Evolutionary conservation across 2,797 vertebrate genomes (phyloP).

Genomic region (Smutsia temminckii): DNA sequence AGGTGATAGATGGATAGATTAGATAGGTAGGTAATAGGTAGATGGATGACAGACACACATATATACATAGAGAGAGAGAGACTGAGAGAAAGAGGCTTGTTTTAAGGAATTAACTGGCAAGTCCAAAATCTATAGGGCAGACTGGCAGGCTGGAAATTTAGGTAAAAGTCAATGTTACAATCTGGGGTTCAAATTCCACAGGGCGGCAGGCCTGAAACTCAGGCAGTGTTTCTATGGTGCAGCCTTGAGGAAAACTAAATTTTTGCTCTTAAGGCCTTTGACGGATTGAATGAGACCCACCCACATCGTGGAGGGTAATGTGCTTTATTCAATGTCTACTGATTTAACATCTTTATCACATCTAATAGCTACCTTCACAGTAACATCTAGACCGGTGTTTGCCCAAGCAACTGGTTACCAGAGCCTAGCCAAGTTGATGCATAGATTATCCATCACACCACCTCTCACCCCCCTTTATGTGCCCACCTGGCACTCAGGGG

Average conservation of each 20-base stretch:
- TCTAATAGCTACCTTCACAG: not conserved
- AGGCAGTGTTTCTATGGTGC: not conserved
- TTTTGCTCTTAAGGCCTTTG: not conserved
- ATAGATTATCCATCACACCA: not conserved
- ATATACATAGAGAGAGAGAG: too few relatives aligned
- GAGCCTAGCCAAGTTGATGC: not conserved
- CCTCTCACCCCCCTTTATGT: not conserved
- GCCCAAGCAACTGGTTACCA: not conserved
- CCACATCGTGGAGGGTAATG: not conserved
- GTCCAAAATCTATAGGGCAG: not conserved
- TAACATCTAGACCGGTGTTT: not conserved
- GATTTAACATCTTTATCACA: not conserved
- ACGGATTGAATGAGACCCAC: not conserved
- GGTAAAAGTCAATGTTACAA: not conserved
- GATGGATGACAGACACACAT: not conserved
- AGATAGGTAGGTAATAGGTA: not conserved
- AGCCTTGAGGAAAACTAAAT: not conserved
- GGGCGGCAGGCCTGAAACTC: not conserved
- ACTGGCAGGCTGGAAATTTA: not conserved
- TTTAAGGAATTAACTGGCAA: not conserved
- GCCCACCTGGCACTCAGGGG: not conserved
- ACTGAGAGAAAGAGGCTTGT: not conserved
- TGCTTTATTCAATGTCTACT: not conserved
- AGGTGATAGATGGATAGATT: not conserved
- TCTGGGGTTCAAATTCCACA: not conserved